Evolutionary conservation across 2,113 vertebrate genomes (phyloP).

Genomic region (Cyanoliseus patagonus): DNA sequence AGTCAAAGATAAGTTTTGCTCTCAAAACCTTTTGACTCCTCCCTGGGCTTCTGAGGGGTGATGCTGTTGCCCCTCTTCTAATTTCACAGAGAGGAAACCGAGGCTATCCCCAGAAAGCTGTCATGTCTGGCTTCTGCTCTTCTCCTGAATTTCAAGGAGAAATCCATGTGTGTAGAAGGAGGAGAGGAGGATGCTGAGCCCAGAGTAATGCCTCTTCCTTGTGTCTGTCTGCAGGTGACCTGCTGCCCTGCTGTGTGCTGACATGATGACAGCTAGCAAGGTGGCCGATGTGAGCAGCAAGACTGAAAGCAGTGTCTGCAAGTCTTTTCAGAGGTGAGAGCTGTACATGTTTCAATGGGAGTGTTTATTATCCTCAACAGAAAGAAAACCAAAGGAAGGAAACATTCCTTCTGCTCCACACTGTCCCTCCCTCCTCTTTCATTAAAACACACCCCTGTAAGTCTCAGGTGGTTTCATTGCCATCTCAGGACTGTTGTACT

Average conservation of each 20-base stretch:
- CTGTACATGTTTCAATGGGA: not conserved
- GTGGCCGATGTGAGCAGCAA: conserved; percentile 82
- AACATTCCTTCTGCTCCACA: not conserved
- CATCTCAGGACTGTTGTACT: not conserved
- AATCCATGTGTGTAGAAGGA: fast-evolving
- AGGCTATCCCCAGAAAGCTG: not conserved
- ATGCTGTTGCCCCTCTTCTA: not conserved
- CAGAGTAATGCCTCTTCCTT: not conserved
- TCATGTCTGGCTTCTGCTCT: not conserved
- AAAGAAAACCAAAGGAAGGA: not conserved
- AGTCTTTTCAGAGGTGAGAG: conserved; percentile 80
- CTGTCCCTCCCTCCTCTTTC: not conserved
- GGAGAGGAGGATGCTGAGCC: not conserved
- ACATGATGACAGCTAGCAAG: conserved; percentile 88
- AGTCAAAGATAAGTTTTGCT: not conserved
- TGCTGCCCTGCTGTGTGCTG: conserved; percentile 82
- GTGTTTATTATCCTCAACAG: not conserved
- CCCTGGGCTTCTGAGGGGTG: not conserved
- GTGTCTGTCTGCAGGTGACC: conserved; percentile 58
- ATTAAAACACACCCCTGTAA: not conserved
- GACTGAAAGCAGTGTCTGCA: conserved; percentile 81
- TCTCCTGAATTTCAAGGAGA: not conserved
- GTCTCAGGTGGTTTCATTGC: not conserved
- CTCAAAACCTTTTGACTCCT: not conserved
- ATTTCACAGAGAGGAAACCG: not conserved